Base-by-base conservation (phyloP, 2,113 vertebrate species). In the Mesembrinibis cayennensis region DNA sequence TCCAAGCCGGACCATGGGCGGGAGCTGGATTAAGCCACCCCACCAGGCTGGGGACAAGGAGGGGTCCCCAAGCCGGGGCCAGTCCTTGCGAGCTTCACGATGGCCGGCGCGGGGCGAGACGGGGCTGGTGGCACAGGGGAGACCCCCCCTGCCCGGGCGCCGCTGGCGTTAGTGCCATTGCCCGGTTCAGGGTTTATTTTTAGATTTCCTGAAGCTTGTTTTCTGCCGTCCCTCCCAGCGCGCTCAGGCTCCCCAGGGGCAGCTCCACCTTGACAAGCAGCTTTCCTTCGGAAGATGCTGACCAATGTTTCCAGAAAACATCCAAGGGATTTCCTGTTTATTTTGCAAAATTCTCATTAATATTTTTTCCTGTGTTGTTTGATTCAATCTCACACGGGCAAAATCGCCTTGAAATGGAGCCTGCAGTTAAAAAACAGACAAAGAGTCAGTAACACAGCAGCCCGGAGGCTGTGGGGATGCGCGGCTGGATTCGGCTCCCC, bases 241-340 rank as follows among this genome's bases (percentile, higher is more conserved):
- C 5, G 19, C 93, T 88, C 55, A 23, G 76, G 88, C 79, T 89
- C 94, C 78, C 81, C 47, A 53, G 86, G 70, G 93, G 66, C 49
- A 82, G 59, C 89, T 83, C 91, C 95, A 96, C 96, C 94, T 97
- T 93, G 87, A 83, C 26, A 27, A 87, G 38, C 86, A 61, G 89
- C 86, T 96, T 94, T 71, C 89, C 93, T 87, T 95, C 1, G 26
- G 91, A 89, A 94, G 96, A 95, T 93, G 87, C 94, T 79, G 94
- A 87, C 93, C 94, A 76, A 30, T 3, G 14, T n/a, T 78, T 92
- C 90, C 97, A 87, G 93, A 87, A 95, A 94, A 49, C 89, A 93
- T 84, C 92, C 77, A 0, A 91, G 42, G 91, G 93, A 95, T 95
- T 97, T 97, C 93, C 95, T 97, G 93, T 95, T 97, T 95, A 82